phyloP scores from a whole-genome alignment of 53 echinoderm and acorn worm species.

The Hippasteria phrygiana region DNA sequence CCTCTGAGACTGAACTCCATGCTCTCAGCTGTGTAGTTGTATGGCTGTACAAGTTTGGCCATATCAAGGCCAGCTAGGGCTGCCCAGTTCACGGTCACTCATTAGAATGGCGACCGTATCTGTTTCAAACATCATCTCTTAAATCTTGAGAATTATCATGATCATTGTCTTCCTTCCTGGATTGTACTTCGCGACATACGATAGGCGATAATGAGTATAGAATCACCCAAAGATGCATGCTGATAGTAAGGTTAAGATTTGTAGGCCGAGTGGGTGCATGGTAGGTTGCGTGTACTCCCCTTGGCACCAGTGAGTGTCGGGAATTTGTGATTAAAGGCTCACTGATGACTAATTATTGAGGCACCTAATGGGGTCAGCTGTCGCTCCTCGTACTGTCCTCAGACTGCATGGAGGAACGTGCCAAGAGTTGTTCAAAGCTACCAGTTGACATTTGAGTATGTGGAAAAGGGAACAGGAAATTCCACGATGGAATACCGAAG shows the following conservation, averaged over 20 bases:
- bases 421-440: neutral
- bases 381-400: no score
- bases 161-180: neutral
- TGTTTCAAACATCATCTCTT: no score
- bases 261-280: neutral
- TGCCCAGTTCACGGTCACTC: no score
- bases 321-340: neutral
- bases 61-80: no score
- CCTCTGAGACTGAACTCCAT: no score
- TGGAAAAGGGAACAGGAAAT: neutral
- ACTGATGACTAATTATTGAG: neutral
- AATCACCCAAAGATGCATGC: neutral
- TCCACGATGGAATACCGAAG: neutral
- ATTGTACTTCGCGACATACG: neutral
- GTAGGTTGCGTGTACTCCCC: neutral
- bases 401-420: no score
- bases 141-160: neutral
- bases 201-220: no score
- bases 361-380: no score
- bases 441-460: neutral
- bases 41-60: no score
- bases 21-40: no score
- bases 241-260: neutral
- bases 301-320: neutral
- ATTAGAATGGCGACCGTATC: no score